Percentiles rank a stretch among this genome's conserved stretches.
Evolutionary conservation across 1,140 invertebrate species (phyloP).

Genomic region (Drosophila novamexicana): DNA sequence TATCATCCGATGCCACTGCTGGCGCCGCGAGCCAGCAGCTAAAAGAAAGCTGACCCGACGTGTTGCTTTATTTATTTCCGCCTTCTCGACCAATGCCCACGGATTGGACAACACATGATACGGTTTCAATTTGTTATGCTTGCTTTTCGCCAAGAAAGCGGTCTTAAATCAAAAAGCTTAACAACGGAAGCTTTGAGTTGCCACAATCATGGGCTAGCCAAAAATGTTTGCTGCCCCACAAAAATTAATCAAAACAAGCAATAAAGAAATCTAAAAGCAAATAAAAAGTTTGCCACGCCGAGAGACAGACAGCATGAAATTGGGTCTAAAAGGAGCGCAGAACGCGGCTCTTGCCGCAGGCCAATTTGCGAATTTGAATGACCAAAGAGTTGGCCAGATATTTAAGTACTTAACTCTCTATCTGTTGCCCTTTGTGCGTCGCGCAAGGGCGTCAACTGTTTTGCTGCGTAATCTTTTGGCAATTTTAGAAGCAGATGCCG

Average conservation of each 20-base stretch:
- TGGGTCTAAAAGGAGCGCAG: constrained; percentile 44
- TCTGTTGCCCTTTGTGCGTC: constrained; percentile 17
- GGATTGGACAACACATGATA: constrained; percentile 62
- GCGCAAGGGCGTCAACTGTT: constrained; percentile 54
- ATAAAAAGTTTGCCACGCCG: constrained; percentile 67
- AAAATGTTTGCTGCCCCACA: constrained; percentile 62
- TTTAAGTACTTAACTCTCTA: constrained; percentile 4
- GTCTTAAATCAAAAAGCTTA: constrained; percentile 78
- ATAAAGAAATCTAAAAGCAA: constrained; percentile 78
- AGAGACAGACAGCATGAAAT: constrained; percentile 51
- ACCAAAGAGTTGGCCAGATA: constrained; percentile 22
- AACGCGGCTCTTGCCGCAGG: constrained; percentile 38
- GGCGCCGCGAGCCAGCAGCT: constrained; percentile 36
- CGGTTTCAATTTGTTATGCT: constrained; percentile 58
- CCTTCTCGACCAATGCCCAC: constrained; percentile 9
- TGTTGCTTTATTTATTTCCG: constrained; percentile 64
- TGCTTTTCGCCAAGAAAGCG: constrained; percentile 65
- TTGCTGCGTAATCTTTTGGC: constrained; percentile 49
- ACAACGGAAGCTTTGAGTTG: constrained; percentile 73
- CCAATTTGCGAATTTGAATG: constrained; percentile 64
- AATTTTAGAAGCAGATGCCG: constrained; percentile 37
- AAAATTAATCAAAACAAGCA: constrained; percentile 80
- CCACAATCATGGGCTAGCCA: constrained; percentile 29
- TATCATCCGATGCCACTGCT: constrained; percentile 17
- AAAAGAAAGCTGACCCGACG: constrained; percentile 66